These are phyloP conservation scores for Gallinago stenura DNA, from an alignment of 2,797 vertebrate genomes.

Conservation along the genomic window DNA sequence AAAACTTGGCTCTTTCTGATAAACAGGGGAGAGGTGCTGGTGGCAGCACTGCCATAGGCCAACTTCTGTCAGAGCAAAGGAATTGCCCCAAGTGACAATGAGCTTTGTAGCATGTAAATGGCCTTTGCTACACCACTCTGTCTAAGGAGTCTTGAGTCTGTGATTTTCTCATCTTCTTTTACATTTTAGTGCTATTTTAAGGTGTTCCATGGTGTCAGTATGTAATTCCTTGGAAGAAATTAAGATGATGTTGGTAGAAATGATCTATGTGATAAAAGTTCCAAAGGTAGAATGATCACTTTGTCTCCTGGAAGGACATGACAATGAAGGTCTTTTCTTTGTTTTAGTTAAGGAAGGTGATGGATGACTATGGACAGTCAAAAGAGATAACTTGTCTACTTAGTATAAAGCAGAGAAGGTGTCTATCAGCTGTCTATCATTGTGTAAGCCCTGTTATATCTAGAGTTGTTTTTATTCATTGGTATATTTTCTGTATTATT, in stretches of 20 bases:
- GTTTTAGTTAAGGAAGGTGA: not conserved
- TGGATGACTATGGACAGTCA: fast-evolving
- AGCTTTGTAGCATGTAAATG: not conserved
- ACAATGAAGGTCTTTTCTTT: not conserved
- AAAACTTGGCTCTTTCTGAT: constrained; percentile 26
- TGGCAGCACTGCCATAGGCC: not conserved
- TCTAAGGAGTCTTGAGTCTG: not conserved
- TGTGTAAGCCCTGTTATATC: not conserved
- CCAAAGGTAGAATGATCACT: not conserved
- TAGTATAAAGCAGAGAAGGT: not conserved
- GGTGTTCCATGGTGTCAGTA: not conserved
- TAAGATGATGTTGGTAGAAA: not conserved
- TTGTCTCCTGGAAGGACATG: not conserved
- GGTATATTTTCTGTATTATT: not conserved
- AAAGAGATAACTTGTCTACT: not conserved
- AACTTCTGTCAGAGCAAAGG: not conserved
- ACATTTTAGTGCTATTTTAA: not conserved
- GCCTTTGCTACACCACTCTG: not conserved
- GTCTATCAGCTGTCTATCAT: not conserved
- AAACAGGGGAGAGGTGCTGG: constrained; percentile 12
- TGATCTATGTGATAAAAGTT: not conserved
- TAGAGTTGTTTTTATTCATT: not conserved
- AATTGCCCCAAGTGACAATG: not conserved
- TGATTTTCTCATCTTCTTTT: not conserved
- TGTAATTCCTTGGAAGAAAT: not conserved